Evolutionary conservation across 2,113 vertebrate species (phyloP), one percentile per base, ranked within the genome.

Genomic region (Sturnus vulgaris): DNA sequence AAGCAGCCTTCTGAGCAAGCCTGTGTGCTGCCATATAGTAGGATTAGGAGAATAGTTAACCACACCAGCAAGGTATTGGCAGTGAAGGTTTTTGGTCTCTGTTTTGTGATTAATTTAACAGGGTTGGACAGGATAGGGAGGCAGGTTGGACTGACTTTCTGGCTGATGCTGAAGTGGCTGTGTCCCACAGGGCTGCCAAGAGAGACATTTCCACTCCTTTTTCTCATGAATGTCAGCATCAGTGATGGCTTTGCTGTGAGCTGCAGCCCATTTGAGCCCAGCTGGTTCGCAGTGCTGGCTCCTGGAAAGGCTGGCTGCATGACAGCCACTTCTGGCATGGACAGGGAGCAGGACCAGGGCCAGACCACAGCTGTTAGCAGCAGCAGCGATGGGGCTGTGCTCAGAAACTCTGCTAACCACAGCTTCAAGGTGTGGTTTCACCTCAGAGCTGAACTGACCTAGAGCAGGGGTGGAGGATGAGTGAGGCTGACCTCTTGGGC

Each of bases 331-430:
- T 11, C 20, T 79, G 37, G 79, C 78, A 3, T 1, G 20, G 23
- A 11, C 16, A 39, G 37, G 37, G 37, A 44, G 60, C 0, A 23
- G 95, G 95, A 82, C 9, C 1, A 1, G 6, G 44, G 95, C 95
- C 96, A 96, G 92, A 64, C 90, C 87, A 0, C 90, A 75, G 88
- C 86, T 92, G 85, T 33, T 23, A 14, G 10, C 85, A 40, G 90
- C 68, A 28, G 24, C 57, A 20, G 59, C 68, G 68, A 17, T 73
- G 80, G 79, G 68, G 47, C 65, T 39, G 64, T 11, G 81, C 57
- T 39, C 89, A 19, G 37, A 16, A 27, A 8, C 88, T 18, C 7
- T 8, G 55, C 55, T 59, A 47, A 65, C 75, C 92, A 3, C 92
- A 69, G 61, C 90, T 10, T 27, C 70, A 10, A 92, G 96, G 88